phyloP scores from a whole-genome alignment of 2,888 invertebrate species.

The Tortrix viridana region DNA sequence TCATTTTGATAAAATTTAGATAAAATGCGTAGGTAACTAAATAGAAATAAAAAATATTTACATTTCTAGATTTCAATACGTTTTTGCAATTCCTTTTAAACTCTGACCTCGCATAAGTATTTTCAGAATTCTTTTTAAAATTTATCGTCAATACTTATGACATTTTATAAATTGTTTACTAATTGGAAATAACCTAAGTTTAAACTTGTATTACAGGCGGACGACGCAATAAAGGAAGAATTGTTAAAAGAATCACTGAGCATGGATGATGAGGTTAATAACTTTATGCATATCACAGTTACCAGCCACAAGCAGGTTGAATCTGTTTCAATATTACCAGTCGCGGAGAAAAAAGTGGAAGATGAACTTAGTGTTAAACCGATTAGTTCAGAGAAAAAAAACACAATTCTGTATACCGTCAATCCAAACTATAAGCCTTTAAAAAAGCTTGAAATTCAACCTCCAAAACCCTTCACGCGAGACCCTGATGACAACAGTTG shows the following conservation, averaged over 20 bases:
- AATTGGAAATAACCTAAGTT: too few species aligned
- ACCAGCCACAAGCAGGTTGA: slow-evolving; percentile 23
- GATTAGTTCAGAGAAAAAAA: slow-evolving; percentile 58
- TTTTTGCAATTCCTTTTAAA: too few species aligned
- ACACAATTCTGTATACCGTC: slow-evolving; percentile 59
- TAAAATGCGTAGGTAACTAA: too few species aligned
- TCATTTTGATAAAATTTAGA: background rate
- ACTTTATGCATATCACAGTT: slow-evolving; percentile 43
- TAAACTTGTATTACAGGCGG: slow-evolving; percentile 58
- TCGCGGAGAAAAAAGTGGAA: slow-evolving; percentile 37
- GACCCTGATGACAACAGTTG: slow-evolving; percentile 79
- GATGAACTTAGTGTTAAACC: slow-evolving; percentile 64
- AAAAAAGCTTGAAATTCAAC: slow-evolving; percentile 72
- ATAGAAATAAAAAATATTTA: too few species aligned
- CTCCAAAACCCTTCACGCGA: slow-evolving; percentile 64
- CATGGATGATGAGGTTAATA: slow-evolving; percentile 55
- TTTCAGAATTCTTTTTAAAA: too few species aligned
- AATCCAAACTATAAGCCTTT: slow-evolving; percentile 71
- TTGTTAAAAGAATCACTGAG: slow-evolving; percentile 62
- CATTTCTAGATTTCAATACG: too few species aligned
- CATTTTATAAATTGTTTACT: too few species aligned
- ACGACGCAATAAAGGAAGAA: slow-evolving; percentile 70
- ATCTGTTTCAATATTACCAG: background rate
- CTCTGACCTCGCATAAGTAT: too few species aligned
- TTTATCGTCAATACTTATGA: too few species aligned